Percentiles rank a stretch among this genome's conserved stretches.
phyloP scores from a whole-genome alignment of 2,888 invertebrate species.

The Subacronicta megacephala region DNA sequence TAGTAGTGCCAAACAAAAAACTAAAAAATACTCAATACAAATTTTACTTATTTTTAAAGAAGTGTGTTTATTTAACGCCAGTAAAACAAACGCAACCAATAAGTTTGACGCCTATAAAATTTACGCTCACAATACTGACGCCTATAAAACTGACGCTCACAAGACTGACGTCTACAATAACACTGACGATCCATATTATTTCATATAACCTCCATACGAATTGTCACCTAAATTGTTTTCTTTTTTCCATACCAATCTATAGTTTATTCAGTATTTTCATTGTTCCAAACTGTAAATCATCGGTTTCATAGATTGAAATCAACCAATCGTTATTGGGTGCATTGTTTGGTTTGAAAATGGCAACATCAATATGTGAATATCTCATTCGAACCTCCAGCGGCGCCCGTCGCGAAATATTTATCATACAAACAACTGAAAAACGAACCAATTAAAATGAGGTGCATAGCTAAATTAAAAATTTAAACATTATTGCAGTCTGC shows the following conservation, averaged over 20 bases:
- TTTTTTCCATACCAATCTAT: slow-evolving; percentile 9
- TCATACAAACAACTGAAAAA: slow-evolving; percentile 70
- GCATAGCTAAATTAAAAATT: slow-evolving; percentile 55
- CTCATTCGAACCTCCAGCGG: slow-evolving; percentile 77
- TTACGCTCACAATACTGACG: too few relatives aligned
- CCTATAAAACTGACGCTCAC: too few relatives aligned
- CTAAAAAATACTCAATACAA: too few relatives aligned
- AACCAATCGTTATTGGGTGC: slow-evolving; percentile 73
- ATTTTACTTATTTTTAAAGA: too few relatives aligned
- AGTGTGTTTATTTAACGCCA: too few relatives aligned
- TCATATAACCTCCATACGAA: background rate
- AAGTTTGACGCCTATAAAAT: too few relatives aligned
- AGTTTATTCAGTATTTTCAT: slow-evolving; percentile 48
- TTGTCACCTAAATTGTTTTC: background rate
- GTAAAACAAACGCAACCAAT: too few relatives aligned
- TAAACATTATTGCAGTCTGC: slow-evolving; percentile 6
- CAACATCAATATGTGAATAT: slow-evolving; percentile 85
- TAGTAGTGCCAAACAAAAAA: too few relatives aligned
- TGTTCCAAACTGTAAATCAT: slow-evolving; percentile 63
- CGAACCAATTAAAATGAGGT: slow-evolving; percentile 71
- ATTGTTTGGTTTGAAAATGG: slow-evolving; percentile 80
- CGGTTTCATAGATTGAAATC: slow-evolving; percentile 76
- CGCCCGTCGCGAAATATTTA: slow-evolving; percentile 79
- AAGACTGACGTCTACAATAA: too few relatives aligned
- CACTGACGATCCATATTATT: too few relatives aligned